Evolutionary conservation across 2,797 vertebrate genomes (phyloP).

Genomic region (Enoplosus armatus): DNA sequence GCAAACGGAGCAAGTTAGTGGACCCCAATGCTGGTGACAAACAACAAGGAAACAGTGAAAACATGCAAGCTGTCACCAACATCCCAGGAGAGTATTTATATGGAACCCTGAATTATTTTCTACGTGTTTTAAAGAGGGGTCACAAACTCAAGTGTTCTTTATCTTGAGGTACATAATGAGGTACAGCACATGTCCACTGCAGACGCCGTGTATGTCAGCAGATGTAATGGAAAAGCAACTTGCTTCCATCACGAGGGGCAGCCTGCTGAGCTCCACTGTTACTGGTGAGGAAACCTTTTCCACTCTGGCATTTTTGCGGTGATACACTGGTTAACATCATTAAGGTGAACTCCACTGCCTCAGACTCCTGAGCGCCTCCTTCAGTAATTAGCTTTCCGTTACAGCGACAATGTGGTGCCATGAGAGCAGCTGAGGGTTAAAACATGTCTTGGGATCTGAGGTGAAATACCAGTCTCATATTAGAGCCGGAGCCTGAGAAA

Average conservation of each 20-base stretch:
- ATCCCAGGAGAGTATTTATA: background rate
- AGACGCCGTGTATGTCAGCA: background rate
- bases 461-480: background rate
- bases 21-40: background rate
- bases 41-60: background rate
- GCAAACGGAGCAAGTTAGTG: background rate
- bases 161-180: constrained; percentile 8
- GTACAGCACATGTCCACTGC: background rate
- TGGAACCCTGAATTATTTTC: background rate
- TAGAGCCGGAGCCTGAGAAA: constrained; percentile 11
- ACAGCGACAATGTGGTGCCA: constrained; percentile 1
- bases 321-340: constrained; percentile 17
- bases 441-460: background rate
- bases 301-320: constrained; percentile 39
- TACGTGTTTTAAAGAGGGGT: background rate
- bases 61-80: background rate
- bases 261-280: background rate
- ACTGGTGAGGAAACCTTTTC: constrained; percentile 7
- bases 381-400: too few species aligned
- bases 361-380: too few species aligned
- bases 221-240: constrained; percentile 14
- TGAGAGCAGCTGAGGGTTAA: constrained; percentile 5
- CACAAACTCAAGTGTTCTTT: background rate
- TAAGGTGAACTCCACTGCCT: constrained; percentile 35
- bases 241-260: background rate